phyloP scores from a whole-genome alignment of 2,888 invertebrate species.

The Willowsia nigromaculata region DNA sequence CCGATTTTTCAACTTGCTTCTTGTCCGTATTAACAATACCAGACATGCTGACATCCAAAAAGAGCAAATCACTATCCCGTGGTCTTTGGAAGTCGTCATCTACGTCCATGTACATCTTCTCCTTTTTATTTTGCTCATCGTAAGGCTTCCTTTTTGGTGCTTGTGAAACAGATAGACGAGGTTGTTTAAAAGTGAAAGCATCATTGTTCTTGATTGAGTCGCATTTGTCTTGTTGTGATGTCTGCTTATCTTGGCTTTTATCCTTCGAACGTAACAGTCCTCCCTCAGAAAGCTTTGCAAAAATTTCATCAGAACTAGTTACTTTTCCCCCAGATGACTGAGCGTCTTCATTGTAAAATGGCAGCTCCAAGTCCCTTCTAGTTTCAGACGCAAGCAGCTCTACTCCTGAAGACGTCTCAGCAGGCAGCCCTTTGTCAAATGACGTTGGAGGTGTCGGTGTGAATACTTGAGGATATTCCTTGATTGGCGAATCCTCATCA shows the following conservation, averaged over 20 bases:
- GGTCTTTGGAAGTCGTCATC: constrained; percentile 47
- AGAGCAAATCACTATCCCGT: constrained; percentile 42
- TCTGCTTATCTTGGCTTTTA: not conserved
- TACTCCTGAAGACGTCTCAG: not conserved
- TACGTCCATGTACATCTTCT: not conserved
- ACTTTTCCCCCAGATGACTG: not conserved
- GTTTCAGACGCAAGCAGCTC: not conserved
- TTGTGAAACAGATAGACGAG: not conserved
- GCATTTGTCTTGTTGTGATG: not conserved
- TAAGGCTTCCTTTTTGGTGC: not conserved
- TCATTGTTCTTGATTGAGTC: not conserved
- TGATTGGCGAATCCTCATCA: not conserved
- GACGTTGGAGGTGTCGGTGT: constrained; percentile 1
- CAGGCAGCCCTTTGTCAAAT: not conserved
- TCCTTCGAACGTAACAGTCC: not conserved
- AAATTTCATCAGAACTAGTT: constrained; percentile 40
- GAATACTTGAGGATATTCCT: not conserved
- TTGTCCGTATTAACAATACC: not conserved
- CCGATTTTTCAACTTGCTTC: not conserved
- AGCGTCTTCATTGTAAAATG: not conserved
- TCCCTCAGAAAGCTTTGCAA: not conserved
- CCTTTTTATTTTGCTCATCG: not conserved
- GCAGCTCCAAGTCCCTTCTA: not conserved
- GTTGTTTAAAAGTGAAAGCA: constrained; percentile 16
- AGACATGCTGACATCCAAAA: not conserved